These are phyloP conservation scores for Patiria pectinifera DNA, from an alignment of 53 echinoderm and acorn worm genomes.

Conservation along the genomic window DNA sequence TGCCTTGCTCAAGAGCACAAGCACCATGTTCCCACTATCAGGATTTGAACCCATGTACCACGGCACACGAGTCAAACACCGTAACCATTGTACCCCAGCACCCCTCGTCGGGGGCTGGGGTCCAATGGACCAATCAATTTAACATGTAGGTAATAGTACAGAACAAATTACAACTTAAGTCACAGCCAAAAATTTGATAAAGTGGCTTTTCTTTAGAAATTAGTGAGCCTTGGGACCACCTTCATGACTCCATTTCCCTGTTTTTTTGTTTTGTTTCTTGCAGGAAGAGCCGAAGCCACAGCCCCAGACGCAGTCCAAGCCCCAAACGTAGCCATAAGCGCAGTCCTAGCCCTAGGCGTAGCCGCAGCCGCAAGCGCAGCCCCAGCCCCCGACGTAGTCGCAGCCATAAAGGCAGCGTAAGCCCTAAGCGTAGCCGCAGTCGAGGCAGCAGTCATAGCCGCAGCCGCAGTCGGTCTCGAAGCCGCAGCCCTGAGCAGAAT, in stretches of 20 bases:
- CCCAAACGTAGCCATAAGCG: neutral
- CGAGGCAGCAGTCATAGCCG: neutral
- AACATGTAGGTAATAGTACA: neutral
- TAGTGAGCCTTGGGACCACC: too few species aligned
- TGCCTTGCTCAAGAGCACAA: too few species aligned
- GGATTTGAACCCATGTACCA: too few species aligned
- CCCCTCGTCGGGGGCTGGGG: too few species aligned
- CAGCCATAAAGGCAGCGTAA: neutral
- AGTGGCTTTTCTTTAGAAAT: too few species aligned
- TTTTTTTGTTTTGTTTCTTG: neutral
- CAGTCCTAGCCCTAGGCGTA: neutral
- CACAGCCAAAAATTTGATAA: too few species aligned
- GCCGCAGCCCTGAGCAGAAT: slow-evolving; percentile 2
- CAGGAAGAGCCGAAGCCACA: neutral
- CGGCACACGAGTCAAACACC: too few species aligned
- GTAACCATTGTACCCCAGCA: too few species aligned
- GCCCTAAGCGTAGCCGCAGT: neutral
- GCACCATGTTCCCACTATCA: too few species aligned
- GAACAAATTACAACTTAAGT: too few species aligned
- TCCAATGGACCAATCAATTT: neutral
- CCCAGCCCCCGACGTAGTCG: slow-evolving; percentile 4
- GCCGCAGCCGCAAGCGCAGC: neutral
- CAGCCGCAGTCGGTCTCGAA: neutral
- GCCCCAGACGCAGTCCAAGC: neutral
- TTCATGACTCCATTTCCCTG: neutral